Percentiles rank a stretch among this genome's conserved stretches.
Conservation (phyloP, 2,797 vertebrate species). For the Pangasius sanitwongsei region DNA sequence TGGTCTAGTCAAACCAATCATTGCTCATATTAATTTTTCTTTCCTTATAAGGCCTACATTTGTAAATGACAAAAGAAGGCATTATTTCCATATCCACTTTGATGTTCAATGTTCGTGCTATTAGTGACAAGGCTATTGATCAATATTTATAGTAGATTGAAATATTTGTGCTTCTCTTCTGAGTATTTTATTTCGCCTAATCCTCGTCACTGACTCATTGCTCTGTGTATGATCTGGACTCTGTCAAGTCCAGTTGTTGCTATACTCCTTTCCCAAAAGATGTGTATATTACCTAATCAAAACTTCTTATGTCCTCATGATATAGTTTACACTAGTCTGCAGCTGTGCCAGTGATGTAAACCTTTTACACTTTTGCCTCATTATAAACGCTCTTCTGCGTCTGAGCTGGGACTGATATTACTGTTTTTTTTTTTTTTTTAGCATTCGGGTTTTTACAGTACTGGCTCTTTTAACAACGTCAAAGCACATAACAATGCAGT, state of each 20-base stretch:
- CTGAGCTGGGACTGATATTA: not conserved
- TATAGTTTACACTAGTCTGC: conserved; percentile 22
- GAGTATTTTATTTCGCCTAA: conserved; percentile 34
- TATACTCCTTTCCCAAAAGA: conserved; percentile 18
- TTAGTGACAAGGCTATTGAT: not conserved
- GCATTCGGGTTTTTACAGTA: not conserved
- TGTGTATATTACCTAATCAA: conserved; percentile 34
- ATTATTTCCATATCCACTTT: not conserved
- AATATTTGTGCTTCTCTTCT: conserved; percentile 18
- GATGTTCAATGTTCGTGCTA: not conserved
- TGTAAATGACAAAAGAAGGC: not conserved
- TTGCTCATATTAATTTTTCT: not conserved
- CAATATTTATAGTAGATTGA: conserved; percentile 16
- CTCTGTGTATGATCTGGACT: conserved; percentile 38
- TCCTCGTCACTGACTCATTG: conserved; percentile 32
- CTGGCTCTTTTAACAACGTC: not conserved
- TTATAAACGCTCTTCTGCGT: not conserved
- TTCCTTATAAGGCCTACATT: conserved; percentile 33
- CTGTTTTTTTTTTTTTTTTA: not conserved
- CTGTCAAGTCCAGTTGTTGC: conserved; percentile 32
- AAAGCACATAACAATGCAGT: not conserved
- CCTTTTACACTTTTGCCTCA: conserved; percentile 9
- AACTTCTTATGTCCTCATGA: conserved; percentile 26
- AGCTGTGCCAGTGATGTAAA: conserved; percentile 28
- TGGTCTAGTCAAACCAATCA: not conserved